These are phyloP conservation scores for Labeo catla DNA, from an alignment of 2,113 vertebrate species.

Conservation along the genomic window DNA sequence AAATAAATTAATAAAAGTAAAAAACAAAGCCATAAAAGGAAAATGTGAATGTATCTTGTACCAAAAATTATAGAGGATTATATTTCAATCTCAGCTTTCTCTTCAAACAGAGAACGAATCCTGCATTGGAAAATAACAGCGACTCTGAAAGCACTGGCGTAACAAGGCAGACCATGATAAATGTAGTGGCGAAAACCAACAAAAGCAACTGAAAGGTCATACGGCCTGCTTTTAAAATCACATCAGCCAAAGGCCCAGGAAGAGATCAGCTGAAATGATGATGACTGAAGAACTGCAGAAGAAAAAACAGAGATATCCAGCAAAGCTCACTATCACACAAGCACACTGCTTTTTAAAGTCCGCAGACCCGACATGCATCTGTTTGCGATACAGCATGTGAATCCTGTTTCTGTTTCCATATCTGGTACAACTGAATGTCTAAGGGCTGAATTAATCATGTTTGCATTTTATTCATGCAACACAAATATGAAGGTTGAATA, in stretches of 20 bases:
- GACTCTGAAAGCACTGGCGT: not conserved
- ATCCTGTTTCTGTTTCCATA: not conserved
- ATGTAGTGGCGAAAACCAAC: conserved; percentile 21
- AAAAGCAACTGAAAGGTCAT: conserved; percentile 16
- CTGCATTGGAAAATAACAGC: not conserved
- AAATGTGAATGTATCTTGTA: not conserved
- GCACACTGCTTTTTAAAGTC: not conserved
- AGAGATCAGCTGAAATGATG: conserved; percentile 16
- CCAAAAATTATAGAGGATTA: not conserved
- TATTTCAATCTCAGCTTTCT: not conserved
- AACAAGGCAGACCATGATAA: not conserved
- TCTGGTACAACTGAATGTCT: not conserved
- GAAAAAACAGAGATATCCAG: not conserved
- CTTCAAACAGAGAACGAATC: not conserved
- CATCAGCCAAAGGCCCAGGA: not conserved
- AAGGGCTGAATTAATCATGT: not conserved
- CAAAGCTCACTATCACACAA: not conserved
- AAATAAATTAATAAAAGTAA: not conserved
- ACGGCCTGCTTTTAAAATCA: conserved; percentile 24
- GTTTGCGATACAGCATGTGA: not conserved
- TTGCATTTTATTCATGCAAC: not conserved
- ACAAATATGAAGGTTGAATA: not conserved
- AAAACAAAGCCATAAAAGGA: not conserved
- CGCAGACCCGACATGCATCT: not conserved
- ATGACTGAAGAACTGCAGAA: not conserved